Evolutionary conservation across 2,113 vertebrate genomes (phyloP).

Genomic region (Donacobius atricapilla): DNA sequence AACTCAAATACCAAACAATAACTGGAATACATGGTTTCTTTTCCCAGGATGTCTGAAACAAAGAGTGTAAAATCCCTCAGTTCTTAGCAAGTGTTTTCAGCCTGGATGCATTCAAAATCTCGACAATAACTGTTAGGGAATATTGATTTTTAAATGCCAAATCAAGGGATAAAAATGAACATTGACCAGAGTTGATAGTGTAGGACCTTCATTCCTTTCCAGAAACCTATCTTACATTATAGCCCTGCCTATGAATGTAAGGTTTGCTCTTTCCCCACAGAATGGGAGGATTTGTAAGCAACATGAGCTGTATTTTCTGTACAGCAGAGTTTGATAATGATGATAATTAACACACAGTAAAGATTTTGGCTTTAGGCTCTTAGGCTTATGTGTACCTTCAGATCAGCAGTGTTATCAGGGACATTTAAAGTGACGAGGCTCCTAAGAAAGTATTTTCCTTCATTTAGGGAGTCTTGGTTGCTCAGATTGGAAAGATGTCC

Average conservation of each 20-base stretch:
- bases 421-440: not conserved
- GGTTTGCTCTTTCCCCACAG: not conserved
- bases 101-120: not conserved
- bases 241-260: not conserved
- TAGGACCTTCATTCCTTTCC: not conserved
- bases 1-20: conserved; percentile 50
- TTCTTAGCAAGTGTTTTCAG: not conserved
- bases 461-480: not conserved
- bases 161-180: conserved; percentile 6
- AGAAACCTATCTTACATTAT: not conserved
- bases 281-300: not conserved
- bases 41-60: conserved; percentile 10
- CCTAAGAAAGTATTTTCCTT: not conserved
- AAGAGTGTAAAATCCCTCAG: not conserved
- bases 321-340: not conserved
- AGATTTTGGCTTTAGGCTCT: not conserved
- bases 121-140: not conserved
- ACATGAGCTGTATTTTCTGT: not conserved
- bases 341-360: not conserved
- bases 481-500: not conserved
- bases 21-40: conserved; percentile 11
- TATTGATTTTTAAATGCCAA: not conserved
- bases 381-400: not conserved
- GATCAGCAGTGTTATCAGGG: not conserved
- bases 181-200: not conserved